Evolutionary conservation across 1,140 invertebrate species (phyloP).

Genomic region (Cydia strobilella): DNA sequence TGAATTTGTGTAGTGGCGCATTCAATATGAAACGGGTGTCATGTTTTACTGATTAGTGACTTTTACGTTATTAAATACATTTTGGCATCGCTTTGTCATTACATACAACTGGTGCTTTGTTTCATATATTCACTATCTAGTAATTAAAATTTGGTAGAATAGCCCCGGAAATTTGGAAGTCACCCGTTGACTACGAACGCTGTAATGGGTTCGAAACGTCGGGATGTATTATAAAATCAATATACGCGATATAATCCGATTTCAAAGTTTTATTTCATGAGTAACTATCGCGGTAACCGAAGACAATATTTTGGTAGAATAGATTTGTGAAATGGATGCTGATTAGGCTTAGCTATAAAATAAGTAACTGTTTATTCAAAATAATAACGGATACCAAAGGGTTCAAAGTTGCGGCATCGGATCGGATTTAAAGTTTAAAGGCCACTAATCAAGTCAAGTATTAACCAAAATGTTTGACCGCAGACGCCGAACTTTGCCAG

Average conservation of each 20-base stretch:
- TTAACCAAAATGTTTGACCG: constrained; percentile 27
- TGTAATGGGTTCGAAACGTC: too few species aligned
- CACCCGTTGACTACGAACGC: too few species aligned
- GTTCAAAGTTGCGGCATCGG: constrained; percentile 10
- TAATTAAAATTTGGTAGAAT: neutral
- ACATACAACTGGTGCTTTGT: neutral
- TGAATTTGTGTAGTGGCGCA: neutral
- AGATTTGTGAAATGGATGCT: too few species aligned
- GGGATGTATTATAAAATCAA: too few species aligned
- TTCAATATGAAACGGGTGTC: neutral
- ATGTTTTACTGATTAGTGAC: neutral
- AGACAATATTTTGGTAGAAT: too few species aligned
- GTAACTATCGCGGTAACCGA: too few species aligned
- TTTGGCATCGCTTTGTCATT: neutral
- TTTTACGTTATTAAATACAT: neutral
- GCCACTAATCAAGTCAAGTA: constrained; percentile 26
- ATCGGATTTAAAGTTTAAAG: constrained; percentile 31
- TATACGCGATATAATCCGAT: too few species aligned
- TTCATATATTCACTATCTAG: neutral
- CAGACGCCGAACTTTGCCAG: constrained; percentile 16
- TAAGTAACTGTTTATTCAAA: neutral
- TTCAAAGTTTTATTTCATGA: too few species aligned
- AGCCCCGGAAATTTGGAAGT: too few species aligned
- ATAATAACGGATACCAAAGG: neutral
- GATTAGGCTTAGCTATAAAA: too few species aligned